Percentiles rank a stretch among this genome's conserved stretches.
These are phyloP conservation scores for Mesembrinibis cayennensis DNA, from an alignment of 2,113 vertebrate species.

Conservation along the genomic window DNA sequence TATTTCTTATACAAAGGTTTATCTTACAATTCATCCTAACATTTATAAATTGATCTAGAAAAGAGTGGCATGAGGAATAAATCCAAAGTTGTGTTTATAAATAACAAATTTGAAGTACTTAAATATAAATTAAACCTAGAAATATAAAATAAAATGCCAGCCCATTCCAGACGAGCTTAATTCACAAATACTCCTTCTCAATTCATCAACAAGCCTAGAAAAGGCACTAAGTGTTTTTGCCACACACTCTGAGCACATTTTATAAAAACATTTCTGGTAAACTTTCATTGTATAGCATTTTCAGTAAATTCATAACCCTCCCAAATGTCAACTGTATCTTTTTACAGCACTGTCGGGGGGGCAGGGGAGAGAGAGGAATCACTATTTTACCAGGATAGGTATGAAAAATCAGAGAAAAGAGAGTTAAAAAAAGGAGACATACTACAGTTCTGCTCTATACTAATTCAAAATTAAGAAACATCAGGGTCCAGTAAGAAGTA, in stretches of 20 bases:
- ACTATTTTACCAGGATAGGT: neutral
- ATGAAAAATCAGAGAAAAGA: neutral
- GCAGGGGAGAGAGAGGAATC: no score
- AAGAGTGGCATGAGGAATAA: neutral
- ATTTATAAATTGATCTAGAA: neutral
- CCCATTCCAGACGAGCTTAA: neutral
- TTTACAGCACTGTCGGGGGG: neutral
- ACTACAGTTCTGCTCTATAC: neutral
- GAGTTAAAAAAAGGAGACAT: neutral
- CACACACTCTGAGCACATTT: neutral
- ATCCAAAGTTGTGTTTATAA: neutral
- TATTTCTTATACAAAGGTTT: neutral
- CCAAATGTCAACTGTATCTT: neutral
- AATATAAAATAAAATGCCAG: neutral
- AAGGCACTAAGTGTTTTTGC: neutral
- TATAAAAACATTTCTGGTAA: neutral
- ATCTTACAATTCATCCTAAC: neutral
- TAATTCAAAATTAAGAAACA: neutral
- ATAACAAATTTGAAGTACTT: neutral
- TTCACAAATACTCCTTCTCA: neutral
- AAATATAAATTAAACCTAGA: slow-evolving; percentile 2
- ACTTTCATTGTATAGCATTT: neutral
- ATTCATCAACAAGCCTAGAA: neutral
- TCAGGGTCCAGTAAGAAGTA: neutral
- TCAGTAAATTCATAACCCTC: neutral